A percentile compares a stretch with the other conserved stretches of the same genome.
Evolutionary conservation across 2,888 invertebrate species (phyloP).

Genomic region (Catocala nupta): DNA sequence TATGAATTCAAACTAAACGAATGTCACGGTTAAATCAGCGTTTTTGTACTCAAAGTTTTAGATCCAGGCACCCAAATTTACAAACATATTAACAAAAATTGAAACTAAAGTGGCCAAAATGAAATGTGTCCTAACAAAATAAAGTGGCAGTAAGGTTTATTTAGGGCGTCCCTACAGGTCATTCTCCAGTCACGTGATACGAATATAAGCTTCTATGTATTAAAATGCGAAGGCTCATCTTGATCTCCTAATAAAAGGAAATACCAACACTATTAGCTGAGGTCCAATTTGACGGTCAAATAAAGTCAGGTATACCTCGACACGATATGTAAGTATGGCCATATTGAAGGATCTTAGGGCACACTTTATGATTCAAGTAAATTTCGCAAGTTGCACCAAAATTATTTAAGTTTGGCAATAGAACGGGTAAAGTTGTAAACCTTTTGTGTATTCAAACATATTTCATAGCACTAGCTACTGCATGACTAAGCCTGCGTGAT

Average conservation of each 20-base stretch:
- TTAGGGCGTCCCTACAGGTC: background rate
- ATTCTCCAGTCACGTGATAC: background rate
- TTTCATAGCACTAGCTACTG: no score
- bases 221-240: background rate
- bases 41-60: background rate
- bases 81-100: background rate
- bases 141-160: background rate
- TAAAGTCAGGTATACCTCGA: background rate
- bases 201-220: background rate
- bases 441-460: no score
- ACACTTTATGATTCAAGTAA: no score
- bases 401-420: no score
- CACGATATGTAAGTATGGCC: no score
- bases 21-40: background rate
- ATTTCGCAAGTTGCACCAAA: no score
- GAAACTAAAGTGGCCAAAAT: conserved; percentile 2
- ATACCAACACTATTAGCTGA: background rate
- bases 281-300: background rate
- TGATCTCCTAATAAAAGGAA: background rate
- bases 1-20: background rate
- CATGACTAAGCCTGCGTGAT: no score
- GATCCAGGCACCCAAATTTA: background rate
- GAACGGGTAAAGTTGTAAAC: no score
- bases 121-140: background rate
- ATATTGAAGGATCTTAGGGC: no score